Conservation (phyloP, 2,113 vertebrate species). For the Numida meleagris region DNA sequence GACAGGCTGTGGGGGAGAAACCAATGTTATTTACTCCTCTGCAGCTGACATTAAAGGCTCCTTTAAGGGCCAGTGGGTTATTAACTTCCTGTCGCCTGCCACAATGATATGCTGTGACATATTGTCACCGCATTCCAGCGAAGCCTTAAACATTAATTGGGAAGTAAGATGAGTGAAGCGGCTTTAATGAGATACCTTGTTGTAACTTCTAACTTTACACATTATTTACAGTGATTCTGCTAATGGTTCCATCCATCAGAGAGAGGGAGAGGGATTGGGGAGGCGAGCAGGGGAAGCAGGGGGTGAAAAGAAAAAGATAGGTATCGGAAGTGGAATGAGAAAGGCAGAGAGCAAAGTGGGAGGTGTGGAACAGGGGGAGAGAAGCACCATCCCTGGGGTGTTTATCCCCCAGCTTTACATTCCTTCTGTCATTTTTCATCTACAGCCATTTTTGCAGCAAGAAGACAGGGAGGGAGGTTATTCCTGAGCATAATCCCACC, state of each 20-base stretch:
- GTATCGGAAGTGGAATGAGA: neutral
- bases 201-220: constrained; percentile 83
- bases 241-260: constrained; percentile 86
- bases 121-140: constrained; percentile 74
- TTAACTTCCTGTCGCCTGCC: constrained; percentile 75
- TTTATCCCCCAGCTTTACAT: neutral
- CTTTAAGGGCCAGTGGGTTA: constrained; percentile 73
- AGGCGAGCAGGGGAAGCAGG: neutral
- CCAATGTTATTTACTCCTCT: constrained; percentile 69
- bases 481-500: neutral
- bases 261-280: constrained; percentile 8
- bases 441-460: neutral
- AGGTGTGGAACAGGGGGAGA: neutral
- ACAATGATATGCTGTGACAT: constrained; percentile 72
- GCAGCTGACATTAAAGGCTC: constrained; percentile 63
- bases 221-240: constrained; percentile 86
- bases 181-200: constrained; percentile 87
- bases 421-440: neutral
- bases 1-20: neutral
- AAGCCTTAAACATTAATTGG: constrained; percentile 85
- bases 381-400: neutral
- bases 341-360: neutral
- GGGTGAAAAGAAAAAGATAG: neutral
- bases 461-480: neutral
- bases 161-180: constrained; percentile 80